Base-by-base conservation (phyloP, 2,888 invertebrate species). In the Polietes domitor region DNA sequence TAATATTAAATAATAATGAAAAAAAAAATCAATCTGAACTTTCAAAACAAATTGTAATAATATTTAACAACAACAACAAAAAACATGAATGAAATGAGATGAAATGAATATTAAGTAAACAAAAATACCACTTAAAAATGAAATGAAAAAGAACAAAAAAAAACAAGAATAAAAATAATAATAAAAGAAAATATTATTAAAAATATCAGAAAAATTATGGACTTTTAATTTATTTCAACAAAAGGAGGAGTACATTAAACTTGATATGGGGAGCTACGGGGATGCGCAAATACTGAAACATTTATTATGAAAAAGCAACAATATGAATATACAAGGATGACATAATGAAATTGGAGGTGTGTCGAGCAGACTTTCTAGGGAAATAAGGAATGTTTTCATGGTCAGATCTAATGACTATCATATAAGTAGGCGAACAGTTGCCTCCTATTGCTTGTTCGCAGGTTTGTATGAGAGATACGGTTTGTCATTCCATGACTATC, bases 41-140 rank as follows among this genome's bases (percentile, higher is more conserved):
- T 72, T 53, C 41, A 83, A 70, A 79, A 74, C 83, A 84, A 73
- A 91, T 89, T 91, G 91, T 91, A 91, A 90, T 92, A 91, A 90
- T 41, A 91, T 88, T 89, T 88, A 91, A 89, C 83, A 83, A 85
- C 84, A 86, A 85, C 75, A 74, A 79, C 70, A 79, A 80, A 77
- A 82, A 79, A 72, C 53, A 76, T 75, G 80, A 74, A 84, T 63
- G 61, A 81, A 76, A 81, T 78, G 75, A 78, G 73, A 78, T 77
- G 50, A 68, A 71, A n/a, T n/a, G 65, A 79, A 79, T 21, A 73
- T 53, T 58, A 85, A 82, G 41, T 32, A 79, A 37, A 37, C 37
- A 37, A 37, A 37, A 83, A 85, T 77, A 82, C 72, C 76, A 83
- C 74, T 78, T 82, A 85, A 83, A 71, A 84, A 70, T 70, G 50